Base-by-base conservation (phyloP, 2,888 invertebrate species). In the Clanis bilineata region DNA sequence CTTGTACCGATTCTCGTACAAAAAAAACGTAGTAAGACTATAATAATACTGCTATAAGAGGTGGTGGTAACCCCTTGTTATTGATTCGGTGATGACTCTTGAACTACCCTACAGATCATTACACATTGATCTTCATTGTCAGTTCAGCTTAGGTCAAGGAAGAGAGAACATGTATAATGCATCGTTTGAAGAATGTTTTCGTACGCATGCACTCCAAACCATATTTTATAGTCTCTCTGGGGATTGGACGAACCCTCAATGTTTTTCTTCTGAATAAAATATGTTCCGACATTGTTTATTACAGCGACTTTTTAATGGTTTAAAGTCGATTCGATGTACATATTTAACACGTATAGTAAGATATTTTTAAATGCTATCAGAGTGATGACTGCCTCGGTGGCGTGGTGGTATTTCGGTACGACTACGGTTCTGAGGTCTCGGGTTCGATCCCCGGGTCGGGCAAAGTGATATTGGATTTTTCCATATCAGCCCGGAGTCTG, bases 161-260 rank as follows among this genome's bases (percentile, higher is more conserved):
- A 47, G 25, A 25, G 28, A 47, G 56, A 28, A 45, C 28, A 56
- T 47, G 47, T 28, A 47, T 47, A 47, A 47, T 47, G 25, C 28
- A 28, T 15, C 28, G 7, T 3, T 25, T 15, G 15, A 45, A 21
- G 23, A 23, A n/a, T 45, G 45, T 47, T 25, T 47, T 47, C 28
- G 28, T 25, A 28, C 47, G 47, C 28, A 15, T 15, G 15, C 25
- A 28, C 9, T 15, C 15, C 25, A 15, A n/a, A 9, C 28, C 25
- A 47, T 47, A 47, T 47, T 47, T 47, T 47, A 47, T 28, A 47
- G 28, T 47, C 47, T 28, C 25, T 47, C 23, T 15, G 28, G 47
- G 47, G 47, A 47, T 47, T 28, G 15, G 15, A n/a, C 28, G 47
- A 47, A 28, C 15, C 47, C 47, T 47, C 28, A 28, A 47, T 47